Evolutionary conservation across 2,888 invertebrate genomes (phyloP).

Genomic region (Ectemnius cavifrons): DNA sequence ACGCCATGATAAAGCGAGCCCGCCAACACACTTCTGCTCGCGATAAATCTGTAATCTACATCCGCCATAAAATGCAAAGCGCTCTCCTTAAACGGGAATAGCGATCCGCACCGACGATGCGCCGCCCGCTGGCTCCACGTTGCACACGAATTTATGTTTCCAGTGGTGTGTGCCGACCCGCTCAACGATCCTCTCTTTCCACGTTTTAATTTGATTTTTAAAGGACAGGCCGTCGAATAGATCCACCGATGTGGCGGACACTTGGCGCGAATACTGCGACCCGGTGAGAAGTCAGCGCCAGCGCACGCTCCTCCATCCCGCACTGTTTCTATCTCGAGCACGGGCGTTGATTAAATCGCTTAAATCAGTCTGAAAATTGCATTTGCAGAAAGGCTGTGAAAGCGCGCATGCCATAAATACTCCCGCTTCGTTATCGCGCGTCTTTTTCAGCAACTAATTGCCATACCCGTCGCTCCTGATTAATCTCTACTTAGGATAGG

Average conservation of each 20-base stretch:
- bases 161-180: too few relatives aligned
- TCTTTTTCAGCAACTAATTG: constrained; percentile 1
- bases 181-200: background rate
- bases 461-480: background rate
- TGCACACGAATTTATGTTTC: too few relatives aligned
- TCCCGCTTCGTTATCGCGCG: background rate
- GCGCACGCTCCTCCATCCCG: too few relatives aligned
- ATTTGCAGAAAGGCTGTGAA: constrained; percentile 1
- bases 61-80: constrained; percentile 35
- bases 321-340: too few relatives aligned
- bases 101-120: constrained; percentile 11
- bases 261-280: too few relatives aligned
- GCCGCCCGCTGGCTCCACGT: background rate
- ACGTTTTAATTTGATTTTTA: too few relatives aligned
- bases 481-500: constrained; percentile 2
- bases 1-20: constrained; percentile 28
- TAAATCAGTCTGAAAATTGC: constrained; percentile 20
- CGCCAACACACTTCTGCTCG: background rate
- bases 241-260: too few relatives aligned
- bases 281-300: background rate
- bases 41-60: constrained; percentile 38
- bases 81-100: constrained; percentile 24
- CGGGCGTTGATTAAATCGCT: constrained; percentile 25
- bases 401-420: background rate
- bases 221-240: too few relatives aligned